phyloP scores from a whole-genome alignment of 2,113 vertebrate species.

The Datnioides undecimradiatus region DNA sequence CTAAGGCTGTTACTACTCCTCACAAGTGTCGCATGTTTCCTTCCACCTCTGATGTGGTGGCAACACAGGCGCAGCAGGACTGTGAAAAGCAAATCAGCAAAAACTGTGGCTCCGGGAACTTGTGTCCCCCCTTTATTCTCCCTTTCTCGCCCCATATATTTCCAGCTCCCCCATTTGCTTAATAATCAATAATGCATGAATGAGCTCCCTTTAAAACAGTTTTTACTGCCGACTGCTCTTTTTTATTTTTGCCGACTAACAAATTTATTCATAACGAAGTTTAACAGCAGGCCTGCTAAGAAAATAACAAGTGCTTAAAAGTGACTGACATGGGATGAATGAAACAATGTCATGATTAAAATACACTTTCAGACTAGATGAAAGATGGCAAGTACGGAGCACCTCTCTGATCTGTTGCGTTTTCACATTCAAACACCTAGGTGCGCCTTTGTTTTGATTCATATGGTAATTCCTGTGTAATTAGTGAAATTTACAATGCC shows the following conservation, averaged over 20 bases:
- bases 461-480: background rate
- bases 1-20: background rate
- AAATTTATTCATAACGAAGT: constrained; percentile 1
- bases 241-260: constrained; percentile 25
- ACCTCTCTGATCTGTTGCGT: background rate
- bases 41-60: background rate
- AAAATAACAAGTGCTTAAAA: constrained; percentile 3
- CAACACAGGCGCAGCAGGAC: background rate
- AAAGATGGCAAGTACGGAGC: background rate
- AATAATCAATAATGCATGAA: constrained; percentile 60
- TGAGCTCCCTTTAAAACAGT: constrained; percentile 30
- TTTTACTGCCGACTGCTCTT: constrained; percentile 32
- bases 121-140: constrained; percentile 29
- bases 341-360: background rate
- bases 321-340: background rate
- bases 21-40: background rate
- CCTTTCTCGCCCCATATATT: constrained; percentile 4
- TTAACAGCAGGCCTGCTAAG: constrained; percentile 3
- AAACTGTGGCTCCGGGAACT: constrained; percentile 13
- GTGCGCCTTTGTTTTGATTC: background rate
- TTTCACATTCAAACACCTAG: background rate
- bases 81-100: constrained; percentile 28
- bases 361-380: background rate
- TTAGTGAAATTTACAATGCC: background rate
- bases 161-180: background rate